phyloP scores from a whole-genome alignment of 2,888 invertebrate species.

The Latrodectus hesperus region DNA sequence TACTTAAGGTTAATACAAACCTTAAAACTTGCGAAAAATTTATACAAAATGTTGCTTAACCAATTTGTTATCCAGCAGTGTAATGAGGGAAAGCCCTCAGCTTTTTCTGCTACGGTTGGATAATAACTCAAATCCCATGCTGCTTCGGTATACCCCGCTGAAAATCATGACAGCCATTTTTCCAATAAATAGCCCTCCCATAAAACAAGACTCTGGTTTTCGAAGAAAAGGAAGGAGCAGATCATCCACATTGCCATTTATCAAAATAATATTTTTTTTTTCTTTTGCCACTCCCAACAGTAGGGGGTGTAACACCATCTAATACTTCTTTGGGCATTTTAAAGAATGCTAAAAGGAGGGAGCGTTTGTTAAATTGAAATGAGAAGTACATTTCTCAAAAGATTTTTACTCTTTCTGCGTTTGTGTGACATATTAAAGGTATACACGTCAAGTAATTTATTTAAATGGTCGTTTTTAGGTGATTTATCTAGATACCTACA shows the following conservation, averaged over 20 bases:
- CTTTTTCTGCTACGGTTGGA: conserved; percentile 7
- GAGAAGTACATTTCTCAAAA: conserved; percentile 3
- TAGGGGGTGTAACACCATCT: conserved; percentile 19
- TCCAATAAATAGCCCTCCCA: conserved; percentile 62
- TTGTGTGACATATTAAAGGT: conserved; percentile 4
- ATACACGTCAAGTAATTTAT: conserved; percentile 37
- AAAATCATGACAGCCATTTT: conserved; percentile 59
- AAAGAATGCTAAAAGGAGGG: conserved; percentile 12
- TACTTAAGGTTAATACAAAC: background rate
- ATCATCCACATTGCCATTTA: conserved; percentile 28
- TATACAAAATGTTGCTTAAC: background rate
- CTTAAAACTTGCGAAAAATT: background rate
- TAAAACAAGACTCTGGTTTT: conserved; percentile 51
- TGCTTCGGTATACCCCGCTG: conserved; percentile 17
- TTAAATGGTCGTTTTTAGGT: conserved; percentile 29
- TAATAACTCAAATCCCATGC: conserved; percentile 24
- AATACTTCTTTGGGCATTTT: conserved; percentile 18
- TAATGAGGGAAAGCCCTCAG: conserved; percentile 1
- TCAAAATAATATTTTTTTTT: conserved; percentile 51
- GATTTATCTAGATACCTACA: conserved; percentile 13
- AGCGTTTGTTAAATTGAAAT: background rate
- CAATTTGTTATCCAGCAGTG: conserved; percentile 17
- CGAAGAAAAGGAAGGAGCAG: conserved; percentile 8
- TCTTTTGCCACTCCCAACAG: background rate
- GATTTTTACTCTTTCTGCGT: background rate